Evolutionary conservation across 2,113 vertebrate genomes (phyloP).

Genomic region (Octodon degus): DNA sequence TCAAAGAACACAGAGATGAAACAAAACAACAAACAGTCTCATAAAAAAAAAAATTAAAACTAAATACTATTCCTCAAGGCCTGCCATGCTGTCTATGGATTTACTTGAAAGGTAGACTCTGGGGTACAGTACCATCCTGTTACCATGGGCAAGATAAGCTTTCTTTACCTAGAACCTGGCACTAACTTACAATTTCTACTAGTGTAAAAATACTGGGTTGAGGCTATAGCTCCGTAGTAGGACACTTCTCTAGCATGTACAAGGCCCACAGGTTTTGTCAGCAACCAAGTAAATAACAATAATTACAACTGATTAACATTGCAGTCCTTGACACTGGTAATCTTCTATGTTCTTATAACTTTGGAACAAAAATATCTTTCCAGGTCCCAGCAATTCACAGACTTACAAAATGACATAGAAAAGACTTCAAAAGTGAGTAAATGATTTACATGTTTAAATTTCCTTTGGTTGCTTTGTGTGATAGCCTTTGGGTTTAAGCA

Average conservation of each 20-base stretch:
- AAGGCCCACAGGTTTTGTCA: not conserved
- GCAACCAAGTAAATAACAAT: not conserved
- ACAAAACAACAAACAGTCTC: not conserved
- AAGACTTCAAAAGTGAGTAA: not conserved
- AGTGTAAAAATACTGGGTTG: not conserved
- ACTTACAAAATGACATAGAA: not conserved
- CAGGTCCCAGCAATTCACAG: not conserved
- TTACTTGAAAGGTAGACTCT: not conserved
- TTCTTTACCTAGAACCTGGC: not conserved
- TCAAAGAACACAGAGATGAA: slow-evolving; percentile 31
- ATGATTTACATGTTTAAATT: not conserved
- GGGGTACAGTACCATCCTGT: not conserved
- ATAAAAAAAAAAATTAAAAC: not conserved
- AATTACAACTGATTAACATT: not conserved
- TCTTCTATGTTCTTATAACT: not conserved
- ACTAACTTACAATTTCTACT: not conserved
- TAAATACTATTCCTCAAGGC: not conserved
- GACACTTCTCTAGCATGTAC: not conserved
- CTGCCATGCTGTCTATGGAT: not conserved
- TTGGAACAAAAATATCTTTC: not conserved
- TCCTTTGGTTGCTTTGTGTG: not conserved
- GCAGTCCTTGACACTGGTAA: not conserved
- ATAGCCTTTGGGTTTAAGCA: not conserved
- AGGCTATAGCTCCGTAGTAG: not conserved
- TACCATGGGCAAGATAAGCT: not conserved